These are phyloP conservation scores for Dendrocincla fuliginosa DNA, from an alignment of 2,797 vertebrate genomes.

Conservation along the genomic window DNA sequence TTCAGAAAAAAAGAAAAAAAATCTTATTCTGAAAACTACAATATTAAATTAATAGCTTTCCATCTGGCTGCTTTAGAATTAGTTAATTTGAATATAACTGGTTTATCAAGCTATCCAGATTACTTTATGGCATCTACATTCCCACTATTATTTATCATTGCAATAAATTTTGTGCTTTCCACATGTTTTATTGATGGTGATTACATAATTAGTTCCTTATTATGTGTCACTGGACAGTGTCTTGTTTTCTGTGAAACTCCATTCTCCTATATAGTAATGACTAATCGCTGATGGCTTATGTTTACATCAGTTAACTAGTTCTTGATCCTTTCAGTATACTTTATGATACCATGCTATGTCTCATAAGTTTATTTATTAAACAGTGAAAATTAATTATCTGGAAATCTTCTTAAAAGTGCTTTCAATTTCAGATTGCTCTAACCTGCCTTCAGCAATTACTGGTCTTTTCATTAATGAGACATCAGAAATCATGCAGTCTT, in stretches of 20 bases:
- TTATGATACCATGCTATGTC: not conserved
- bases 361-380: not conserved
- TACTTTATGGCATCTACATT: not conserved
- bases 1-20: not conserved
- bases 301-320: not conserved
- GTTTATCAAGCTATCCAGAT: not conserved
- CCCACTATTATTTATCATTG: not conserved
- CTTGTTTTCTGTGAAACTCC: not conserved
- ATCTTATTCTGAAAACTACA: not conserved
- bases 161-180: not conserved
- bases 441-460: not conserved
- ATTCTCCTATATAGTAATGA: not conserved
- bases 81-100: not conserved
- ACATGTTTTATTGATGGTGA: not conserved
- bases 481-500: not conserved
- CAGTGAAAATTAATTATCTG: not conserved
- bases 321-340: not conserved
- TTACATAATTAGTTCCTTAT: not conserved
- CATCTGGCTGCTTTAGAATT: not conserved
- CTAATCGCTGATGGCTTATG: not conserved
- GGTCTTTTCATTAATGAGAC: not conserved
- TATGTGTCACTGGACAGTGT: not conserved
- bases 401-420: not conserved
- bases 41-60: not conserved
- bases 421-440: not conserved